These are phyloP conservation scores for Pomacea canaliculata DNA, from an alignment of 2,888 invertebrate genomes.

Conservation along the genomic window DNA sequence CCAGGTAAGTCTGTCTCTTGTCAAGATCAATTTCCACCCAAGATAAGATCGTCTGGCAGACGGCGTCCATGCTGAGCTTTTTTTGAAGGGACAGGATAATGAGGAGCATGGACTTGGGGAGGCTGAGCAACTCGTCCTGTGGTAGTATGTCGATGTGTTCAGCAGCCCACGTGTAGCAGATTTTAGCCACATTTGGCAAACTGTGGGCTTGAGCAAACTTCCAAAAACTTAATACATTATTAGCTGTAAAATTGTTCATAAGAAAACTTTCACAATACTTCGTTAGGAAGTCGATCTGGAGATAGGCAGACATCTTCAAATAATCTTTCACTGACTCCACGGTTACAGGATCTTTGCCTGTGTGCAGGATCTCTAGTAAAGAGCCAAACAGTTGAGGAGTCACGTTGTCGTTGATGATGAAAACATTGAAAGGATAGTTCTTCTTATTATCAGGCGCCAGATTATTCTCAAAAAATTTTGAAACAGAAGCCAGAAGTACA, in stretches of 20 bases:
- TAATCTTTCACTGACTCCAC: neutral
- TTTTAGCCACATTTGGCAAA: neutral
- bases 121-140: slow-evolving; percentile 5
- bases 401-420: neutral
- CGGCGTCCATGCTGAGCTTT: slow-evolving; percentile 8
- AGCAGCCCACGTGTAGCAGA: neutral
- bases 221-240: neutral
- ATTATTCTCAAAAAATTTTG: slow-evolving; percentile 16
- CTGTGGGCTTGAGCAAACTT: slow-evolving; percentile 8
- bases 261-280: slow-evolving; percentile 10
- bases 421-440: neutral
- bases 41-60: slow-evolving; percentile 3
- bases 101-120: slow-evolving; percentile 20
- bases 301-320: neutral
- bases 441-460: neutral
- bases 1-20: slow-evolving; percentile 5
- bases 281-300: slow-evolving; percentile 7
- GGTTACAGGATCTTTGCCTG: neutral
- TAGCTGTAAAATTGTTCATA: neutral
- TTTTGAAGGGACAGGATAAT: slow-evolving; percentile 2
- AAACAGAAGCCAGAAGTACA: slow-evolving; percentile 10
- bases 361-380: neutral
- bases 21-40: slow-evolving; percentile 21
- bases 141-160: neutral
- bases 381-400: neutral